phyloP scores from a whole-genome alignment of 2,113 vertebrate species.

The Spea multiplicata region DNA sequence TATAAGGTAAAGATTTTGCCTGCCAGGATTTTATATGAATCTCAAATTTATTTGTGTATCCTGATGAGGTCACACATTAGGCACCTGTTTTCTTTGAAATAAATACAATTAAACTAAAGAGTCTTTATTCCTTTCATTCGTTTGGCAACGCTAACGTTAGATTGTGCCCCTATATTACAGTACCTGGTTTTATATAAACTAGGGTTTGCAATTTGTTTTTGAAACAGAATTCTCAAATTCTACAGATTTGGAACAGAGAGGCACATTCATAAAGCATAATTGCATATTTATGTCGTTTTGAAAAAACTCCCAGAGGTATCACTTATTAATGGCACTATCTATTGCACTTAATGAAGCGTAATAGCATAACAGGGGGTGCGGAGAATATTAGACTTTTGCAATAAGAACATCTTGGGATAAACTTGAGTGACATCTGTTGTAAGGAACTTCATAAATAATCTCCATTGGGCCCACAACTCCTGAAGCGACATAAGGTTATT shows the following conservation, averaged over 20 bases:
- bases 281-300: constrained; percentile 43
- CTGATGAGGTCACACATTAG: no score
- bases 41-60: no score
- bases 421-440: constrained; percentile 41
- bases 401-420: constrained; percentile 38
- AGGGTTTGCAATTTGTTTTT: no score
- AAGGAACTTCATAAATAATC: constrained; percentile 26
- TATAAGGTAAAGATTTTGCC: no score
- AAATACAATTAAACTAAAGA: no score
- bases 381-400: constrained; percentile 31
- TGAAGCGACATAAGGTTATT: constrained; percentile 36
- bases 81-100: no score
- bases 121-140: no score
- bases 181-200: no score
- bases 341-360: constrained; percentile 45
- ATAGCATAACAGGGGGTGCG: constrained; percentile 42
- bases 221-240: no score
- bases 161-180: no score
- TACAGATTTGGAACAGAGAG: constrained; percentile 26
- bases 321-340: constrained; percentile 48
- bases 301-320: constrained; percentile 41
- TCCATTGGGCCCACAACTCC: constrained; percentile 21
- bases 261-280: constrained; percentile 40
- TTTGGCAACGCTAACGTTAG: no score
- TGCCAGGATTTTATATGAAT: no score